phyloP scores from a whole-genome alignment of 2,797 vertebrate species.

The Pteropus rufus region DNA sequence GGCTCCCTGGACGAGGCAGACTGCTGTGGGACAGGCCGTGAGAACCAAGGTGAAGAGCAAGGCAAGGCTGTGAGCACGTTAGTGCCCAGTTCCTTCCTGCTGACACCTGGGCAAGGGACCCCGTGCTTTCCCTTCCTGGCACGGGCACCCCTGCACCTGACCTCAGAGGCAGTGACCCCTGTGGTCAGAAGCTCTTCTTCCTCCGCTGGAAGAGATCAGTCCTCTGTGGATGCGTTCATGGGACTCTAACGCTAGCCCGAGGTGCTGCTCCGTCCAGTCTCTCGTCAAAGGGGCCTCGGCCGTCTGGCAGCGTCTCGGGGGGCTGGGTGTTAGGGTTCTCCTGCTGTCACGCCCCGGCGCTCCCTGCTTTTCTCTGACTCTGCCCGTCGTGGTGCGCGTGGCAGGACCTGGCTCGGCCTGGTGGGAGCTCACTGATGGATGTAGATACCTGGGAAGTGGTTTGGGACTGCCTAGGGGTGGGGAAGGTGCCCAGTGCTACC shows the following conservation, averaged over 20 bases:
- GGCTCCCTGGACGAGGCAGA: neutral
- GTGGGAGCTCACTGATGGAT: neutral
- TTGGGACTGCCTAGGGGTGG: fast-evolving
- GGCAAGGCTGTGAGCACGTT: neutral
- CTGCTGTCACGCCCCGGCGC: fast-evolving
- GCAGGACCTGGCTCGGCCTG: neutral
- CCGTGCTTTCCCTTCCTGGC: neutral
- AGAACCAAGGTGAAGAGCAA: neutral
- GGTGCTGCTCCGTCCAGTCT: neutral
- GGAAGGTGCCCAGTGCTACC: fast-evolving
- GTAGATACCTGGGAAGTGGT: neutral
- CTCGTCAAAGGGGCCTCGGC: neutral
- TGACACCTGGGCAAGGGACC: neutral
- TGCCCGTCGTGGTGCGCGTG: fast-evolving
- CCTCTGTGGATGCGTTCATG: neutral
- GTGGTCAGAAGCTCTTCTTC: neutral
- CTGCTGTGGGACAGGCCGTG: neutral
- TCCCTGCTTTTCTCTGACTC: neutral
- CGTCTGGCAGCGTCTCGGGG: neutral
- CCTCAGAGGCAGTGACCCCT: neutral
- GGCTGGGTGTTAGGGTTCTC: too few species aligned
- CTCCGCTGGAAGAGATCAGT: neutral
- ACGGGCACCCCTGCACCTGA: neutral
- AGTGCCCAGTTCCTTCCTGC: neutral
- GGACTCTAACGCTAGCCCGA: fast-evolving